Conservation (phyloP, 2,797 vertebrate species). For the Acanthurus lineatus region DNA sequence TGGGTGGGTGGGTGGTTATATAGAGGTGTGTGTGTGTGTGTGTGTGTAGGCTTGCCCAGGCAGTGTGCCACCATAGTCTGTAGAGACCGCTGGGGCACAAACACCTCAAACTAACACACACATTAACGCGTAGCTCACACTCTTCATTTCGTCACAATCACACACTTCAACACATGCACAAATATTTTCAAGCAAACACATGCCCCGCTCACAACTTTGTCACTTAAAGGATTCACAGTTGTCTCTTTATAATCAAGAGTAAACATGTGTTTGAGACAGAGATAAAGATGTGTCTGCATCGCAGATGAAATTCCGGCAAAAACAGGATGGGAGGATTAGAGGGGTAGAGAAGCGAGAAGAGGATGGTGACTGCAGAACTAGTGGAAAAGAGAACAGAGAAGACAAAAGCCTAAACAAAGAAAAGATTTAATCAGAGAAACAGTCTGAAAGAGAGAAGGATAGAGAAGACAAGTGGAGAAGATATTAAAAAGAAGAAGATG, state of each 20-base stretch:
- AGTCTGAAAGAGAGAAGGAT: constrained; percentile 74
- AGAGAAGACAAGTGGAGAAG: constrained; percentile 74
- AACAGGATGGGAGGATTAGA: constrained; percentile 82
- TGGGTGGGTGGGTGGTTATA: constrained; percentile 41
- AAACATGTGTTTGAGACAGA: constrained; percentile 85
- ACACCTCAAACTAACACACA: constrained; percentile 80
- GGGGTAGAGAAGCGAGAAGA: constrained; percentile 66
- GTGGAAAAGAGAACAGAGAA: constrained; percentile 67
- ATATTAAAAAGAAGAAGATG: constrained; percentile 79
- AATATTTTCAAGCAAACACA: constrained; percentile 85
- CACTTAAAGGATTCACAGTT: constrained; percentile 86
- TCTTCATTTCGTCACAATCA: constrained; percentile 73
- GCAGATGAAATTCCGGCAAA: constrained; percentile 83
- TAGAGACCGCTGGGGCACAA: constrained; percentile 80
- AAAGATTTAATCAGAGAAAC: constrained; percentile 78
- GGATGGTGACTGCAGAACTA: constrained; percentile 71
- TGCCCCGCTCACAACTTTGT: constrained; percentile 84
- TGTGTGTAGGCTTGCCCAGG: constrained; percentile 87
- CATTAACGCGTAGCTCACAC: constrained; percentile 75
- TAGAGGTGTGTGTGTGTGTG: constrained; percentile 53
- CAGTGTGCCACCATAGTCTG: constrained; percentile 83
- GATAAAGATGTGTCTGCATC: constrained; percentile 85
- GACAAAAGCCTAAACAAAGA: constrained; percentile 79
- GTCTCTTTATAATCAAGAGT: constrained; percentile 85
- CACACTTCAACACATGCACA: constrained; percentile 80